Conservation (phyloP, 2,113 vertebrate genomes). For the Spermophilus dauricus region DNA sequence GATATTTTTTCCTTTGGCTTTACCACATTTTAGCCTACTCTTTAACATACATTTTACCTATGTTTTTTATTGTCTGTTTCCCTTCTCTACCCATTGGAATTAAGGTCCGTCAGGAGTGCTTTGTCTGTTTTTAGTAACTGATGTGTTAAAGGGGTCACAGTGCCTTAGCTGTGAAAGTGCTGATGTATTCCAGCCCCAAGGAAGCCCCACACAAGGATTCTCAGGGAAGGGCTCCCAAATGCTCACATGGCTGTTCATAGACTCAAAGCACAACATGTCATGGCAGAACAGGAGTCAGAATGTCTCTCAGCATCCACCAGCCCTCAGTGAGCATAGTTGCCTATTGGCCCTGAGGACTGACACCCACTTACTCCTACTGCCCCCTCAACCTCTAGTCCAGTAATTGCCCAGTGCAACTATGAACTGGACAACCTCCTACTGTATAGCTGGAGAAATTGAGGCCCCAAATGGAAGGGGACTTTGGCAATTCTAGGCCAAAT, state of each 20-base stretch:
- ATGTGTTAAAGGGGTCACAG: not conserved
- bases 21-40: not conserved
- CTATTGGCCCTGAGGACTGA: not conserved
- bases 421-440: not conserved
- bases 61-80: not conserved
- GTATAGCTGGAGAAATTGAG: slow-evolving; percentile 16
- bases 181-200: not conserved
- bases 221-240: not conserved
- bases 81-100: not conserved
- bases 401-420: not conserved
- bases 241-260: not conserved
- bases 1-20: not conserved
- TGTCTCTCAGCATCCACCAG: not conserved
- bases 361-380: not conserved
- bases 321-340: not conserved
- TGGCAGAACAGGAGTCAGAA: not conserved
- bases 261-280: not conserved
- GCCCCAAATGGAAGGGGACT: not conserved
- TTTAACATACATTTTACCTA: not conserved
- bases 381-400: not conserved
- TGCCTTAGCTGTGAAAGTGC: not conserved
- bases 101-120: not conserved
- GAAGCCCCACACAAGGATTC: not conserved
- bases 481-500: not conserved
- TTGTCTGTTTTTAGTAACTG: not conserved